Evolutionary conservation across 2,888 invertebrate species (phyloP).

Genomic region (Rhorus exstirpatorius): DNA sequence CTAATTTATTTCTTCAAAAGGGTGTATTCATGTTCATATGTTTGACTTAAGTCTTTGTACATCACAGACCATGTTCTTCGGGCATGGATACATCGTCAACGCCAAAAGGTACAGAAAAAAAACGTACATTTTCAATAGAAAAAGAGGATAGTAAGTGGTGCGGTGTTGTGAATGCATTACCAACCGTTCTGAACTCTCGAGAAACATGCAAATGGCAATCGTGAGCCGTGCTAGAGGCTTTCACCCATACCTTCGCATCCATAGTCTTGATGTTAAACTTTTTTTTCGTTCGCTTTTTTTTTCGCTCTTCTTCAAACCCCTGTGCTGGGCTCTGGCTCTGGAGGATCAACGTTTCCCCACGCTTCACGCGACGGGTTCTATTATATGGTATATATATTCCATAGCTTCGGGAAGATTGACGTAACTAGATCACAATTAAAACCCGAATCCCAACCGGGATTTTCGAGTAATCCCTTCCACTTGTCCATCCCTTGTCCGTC

Average conservation of each 20-base stretch:
- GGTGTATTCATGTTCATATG: too few species aligned
- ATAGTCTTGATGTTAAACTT: slow-evolving; percentile 40
- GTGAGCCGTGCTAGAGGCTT: too few species aligned
- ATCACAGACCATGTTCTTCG: too few species aligned
- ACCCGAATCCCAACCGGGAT: slow-evolving; percentile 12
- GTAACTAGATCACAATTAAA: slow-evolving; percentile 37
- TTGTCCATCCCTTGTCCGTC: slow-evolving; percentile 20
- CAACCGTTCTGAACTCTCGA: slow-evolving; percentile 60
- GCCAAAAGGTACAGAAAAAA: too few species aligned
- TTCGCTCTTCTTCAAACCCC: slow-evolving; percentile 3
- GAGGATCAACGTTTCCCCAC: slow-evolving; percentile 6
- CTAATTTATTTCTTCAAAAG: too few species aligned
- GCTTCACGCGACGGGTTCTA: too few species aligned
- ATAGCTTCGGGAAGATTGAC: slow-evolving; percentile 16
- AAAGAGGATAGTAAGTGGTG: background rate
- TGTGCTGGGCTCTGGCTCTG: slow-evolving; percentile 1
- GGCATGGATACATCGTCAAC: too few species aligned
- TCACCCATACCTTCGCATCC: slow-evolving; percentile 23
- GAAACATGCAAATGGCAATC: slow-evolving; percentile 70
- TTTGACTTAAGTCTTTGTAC: too few species aligned
- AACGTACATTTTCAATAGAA: too few species aligned
- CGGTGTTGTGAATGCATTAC: slow-evolving; percentile 49
- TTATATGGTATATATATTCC: slow-evolving; percentile 11
- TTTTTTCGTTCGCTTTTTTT: slow-evolving; percentile 33
- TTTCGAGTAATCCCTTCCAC: slow-evolving; percentile 15